Evolutionary conservation across 2,113 vertebrate genomes (phyloP).

Genomic region (Plecotus auritus): DNA sequence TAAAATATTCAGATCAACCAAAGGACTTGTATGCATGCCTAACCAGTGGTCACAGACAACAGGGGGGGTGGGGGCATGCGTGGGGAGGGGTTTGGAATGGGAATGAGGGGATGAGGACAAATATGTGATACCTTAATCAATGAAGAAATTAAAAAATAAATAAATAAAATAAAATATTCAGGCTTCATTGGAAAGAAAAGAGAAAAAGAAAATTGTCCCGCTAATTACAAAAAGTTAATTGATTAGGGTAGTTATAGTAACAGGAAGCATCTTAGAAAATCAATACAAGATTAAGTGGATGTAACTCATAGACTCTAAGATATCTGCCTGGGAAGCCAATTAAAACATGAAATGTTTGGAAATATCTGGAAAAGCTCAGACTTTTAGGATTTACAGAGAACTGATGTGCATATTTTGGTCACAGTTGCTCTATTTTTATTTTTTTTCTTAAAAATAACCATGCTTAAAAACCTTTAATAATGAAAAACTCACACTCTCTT

Average conservation of each 20-base stretch:
- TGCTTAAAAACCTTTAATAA: neutral
- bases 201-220: conserved; percentile 61
- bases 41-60: too few relatives aligned
- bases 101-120: too few relatives aligned
- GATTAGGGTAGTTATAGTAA: conserved; percentile 72
- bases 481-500: neutral
- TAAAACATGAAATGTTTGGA: conserved; percentile 65
- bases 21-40: too few relatives aligned
- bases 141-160: too few relatives aligned
- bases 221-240: conserved; percentile 75
- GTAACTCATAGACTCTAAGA: conserved; percentile 54
- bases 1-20: conserved; percentile 56
- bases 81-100: too few relatives aligned
- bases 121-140: too few relatives aligned
- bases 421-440: neutral
- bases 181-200: conserved; percentile 62
- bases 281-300: conserved; percentile 73
- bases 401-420: neutral
- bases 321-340: conserved; percentile 63
- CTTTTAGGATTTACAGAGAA: conserved; percentile 29
- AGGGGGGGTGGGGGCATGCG: too few relatives aligned
- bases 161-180: conserved; percentile 54
- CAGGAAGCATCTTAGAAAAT: conserved; percentile 73
- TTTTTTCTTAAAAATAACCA: neutral
- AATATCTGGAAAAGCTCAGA: conserved; percentile 27